Conservation (phyloP, 2,113 vertebrate genomes). For the Vulpes ferrilata region DNA sequence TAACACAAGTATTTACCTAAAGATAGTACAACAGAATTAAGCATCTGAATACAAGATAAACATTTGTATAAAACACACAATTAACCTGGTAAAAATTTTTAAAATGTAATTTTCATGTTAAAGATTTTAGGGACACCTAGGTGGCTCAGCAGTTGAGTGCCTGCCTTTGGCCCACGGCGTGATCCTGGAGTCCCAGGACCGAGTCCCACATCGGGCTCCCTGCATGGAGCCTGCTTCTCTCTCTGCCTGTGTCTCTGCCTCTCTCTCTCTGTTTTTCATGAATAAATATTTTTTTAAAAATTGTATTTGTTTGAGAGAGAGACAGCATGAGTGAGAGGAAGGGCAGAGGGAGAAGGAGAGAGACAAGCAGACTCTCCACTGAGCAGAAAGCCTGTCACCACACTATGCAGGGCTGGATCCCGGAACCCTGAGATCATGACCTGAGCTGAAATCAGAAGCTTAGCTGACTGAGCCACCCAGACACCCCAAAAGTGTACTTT, state of each 20-base stretch:
- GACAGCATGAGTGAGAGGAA: no score
- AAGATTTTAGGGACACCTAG: background rate
- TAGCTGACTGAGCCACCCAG: background rate
- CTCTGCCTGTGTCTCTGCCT: no score
- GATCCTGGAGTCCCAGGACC: no score
- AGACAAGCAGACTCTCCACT: no score
- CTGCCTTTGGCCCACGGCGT: no score
- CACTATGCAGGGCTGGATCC: background rate
- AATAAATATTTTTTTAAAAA: no score
- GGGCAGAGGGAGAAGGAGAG: no score
- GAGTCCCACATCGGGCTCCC: no score
- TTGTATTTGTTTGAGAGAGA: background rate
- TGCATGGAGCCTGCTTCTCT: no score
- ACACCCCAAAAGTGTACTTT: background rate
- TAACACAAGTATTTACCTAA: background rate
- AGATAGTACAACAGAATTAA: constrained; percentile 31
- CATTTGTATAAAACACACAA: background rate
- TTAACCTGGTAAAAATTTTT: background rate
- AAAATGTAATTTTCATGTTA: background rate
- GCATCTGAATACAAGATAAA: background rate
- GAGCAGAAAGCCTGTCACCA: no score
- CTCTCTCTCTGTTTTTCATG: no score
- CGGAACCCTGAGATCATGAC: background rate
- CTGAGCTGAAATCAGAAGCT: background rate
- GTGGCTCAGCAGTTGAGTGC: no score